Base-by-base conservation (phyloP, 2,888 invertebrate genomes). In the Diarsia brunnea region DNA sequence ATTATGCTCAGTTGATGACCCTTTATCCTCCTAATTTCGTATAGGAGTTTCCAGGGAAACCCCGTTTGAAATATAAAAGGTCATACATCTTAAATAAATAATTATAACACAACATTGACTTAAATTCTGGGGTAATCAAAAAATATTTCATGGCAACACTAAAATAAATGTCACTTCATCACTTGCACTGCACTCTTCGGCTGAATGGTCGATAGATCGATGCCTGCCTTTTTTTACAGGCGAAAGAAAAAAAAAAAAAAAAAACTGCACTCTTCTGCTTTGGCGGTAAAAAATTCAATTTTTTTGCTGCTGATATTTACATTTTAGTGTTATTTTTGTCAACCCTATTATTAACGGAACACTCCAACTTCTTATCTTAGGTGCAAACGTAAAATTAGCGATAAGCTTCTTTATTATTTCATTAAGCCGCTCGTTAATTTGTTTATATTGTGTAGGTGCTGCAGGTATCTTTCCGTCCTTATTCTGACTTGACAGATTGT, bases 131-230 rank as follows among this genome's bases (percentile, higher is more conserved):
- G 58, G 31, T 31, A 71, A 45, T 12, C 11, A 31, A 51, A 49
- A 31, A 21, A 55, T 63, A 64, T 64, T 49, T 43, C 2, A 64
- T 80, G 63, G 77, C 63, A 74, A 81, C 81, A 77, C 43, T 64
- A 8, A 49, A 43, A 21, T 5, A 55, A 53, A 31, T 74, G 47
- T 47, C 47, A 73, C n/a, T n/a, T n/a, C n/a, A n/a, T n/a, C n/a
- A n/a, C n/a, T n/a, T n/a, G n/a, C n/a, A n/a, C n/a, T n/a, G n/a
- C n/a, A n/a, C n/a, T n/a, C n/a, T n/a, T n/a, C n/a, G n/a, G n/a
- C n/a, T n/a, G n/a, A n/a, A n/a, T n/a, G n/a, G n/a, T n/a, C n/a
- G n/a, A n/a, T n/a, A n/a, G n/a, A n/a, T n/a, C n/a, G n/a, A n/a
- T n/a, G n/a, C n/a, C n/a, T n/a, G n/a, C n/a, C n/a, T n/a, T n/a